phyloP scores from a whole-genome alignment of 2,888 invertebrate genomes.

The Protodeltote pygarga region DNA sequence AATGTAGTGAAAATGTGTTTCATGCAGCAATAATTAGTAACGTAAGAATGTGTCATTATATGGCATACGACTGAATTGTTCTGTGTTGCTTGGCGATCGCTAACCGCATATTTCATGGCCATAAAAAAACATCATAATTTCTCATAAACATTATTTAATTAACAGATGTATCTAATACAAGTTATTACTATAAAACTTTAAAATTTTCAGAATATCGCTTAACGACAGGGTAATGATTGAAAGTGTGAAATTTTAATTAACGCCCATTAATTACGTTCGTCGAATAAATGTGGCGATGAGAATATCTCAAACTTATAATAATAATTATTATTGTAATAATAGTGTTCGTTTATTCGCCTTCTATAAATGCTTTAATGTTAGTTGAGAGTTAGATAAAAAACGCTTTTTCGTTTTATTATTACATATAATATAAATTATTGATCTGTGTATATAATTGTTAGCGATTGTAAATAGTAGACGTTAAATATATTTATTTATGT shows the following conservation, averaged over 20 bases:
- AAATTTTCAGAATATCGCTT: slow-evolving; percentile 48
- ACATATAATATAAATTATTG: slow-evolving; percentile 69
- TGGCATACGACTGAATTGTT: not conserved
- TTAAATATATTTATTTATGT: slow-evolving; percentile 74
- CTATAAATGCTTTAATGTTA: slow-evolving; percentile 83
- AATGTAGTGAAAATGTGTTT: not conserved
- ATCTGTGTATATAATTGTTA: slow-evolving; percentile 85
- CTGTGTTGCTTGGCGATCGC: not conserved
- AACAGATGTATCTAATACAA: slow-evolving; percentile 46
- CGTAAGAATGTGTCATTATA: no score
- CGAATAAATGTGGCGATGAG: slow-evolving; percentile 21
- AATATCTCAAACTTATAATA: slow-evolving; percentile 55
- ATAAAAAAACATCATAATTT: slow-evolving; percentile 10
- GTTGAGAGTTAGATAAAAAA: slow-evolving; percentile 69
- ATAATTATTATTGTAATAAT: slow-evolving; percentile 56
- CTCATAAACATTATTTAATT: slow-evolving; percentile 34
- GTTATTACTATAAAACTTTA: slow-evolving; percentile 30
- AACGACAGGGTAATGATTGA: slow-evolving; percentile 45
- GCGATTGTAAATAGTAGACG: slow-evolving; percentile 79
- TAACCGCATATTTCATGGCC: slow-evolving; percentile 36
- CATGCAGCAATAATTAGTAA: slow-evolving; percentile 34
- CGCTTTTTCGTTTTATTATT: slow-evolving; percentile 64
- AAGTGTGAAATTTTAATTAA: slow-evolving; percentile 21
- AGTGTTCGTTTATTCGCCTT: slow-evolving; percentile 84
- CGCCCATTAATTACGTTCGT: slow-evolving; percentile 26